Evolutionary conservation across 2,797 vertebrate genomes (phyloP), one percentile per base, ranked within the genome.

Genomic region (Chloroceryle amazona): DNA sequence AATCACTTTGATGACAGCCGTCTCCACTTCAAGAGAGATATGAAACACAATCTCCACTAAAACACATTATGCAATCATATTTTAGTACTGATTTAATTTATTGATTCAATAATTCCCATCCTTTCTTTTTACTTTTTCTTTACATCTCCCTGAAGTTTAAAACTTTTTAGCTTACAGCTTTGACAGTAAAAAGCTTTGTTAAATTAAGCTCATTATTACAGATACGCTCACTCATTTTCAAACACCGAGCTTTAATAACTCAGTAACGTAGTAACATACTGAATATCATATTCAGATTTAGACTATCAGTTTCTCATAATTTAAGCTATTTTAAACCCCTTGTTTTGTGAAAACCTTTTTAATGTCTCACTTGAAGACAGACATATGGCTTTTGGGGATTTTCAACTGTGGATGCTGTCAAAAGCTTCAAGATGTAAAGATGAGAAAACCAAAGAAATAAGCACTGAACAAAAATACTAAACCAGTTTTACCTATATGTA

Each of bases 1-100:
- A 89, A 89, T 5, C 31, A 76, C 71, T 54, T 61, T 1, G 61
- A 87, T 51, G 33, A 63, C 61, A 87, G 83, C 2, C 19, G 7
- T n/a, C 89, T 44, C n/a, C 63, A 52, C 73, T 62, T 81, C 63
- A 23, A 35, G 26, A 93, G 95, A 90, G 66, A 90, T 41, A 73
- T 55, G 85, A 96, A 96, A 96, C 58, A 91, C 80, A 93, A 95
- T 94, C 85, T 90, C 73, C 28, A 9, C 67, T 35, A 89, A 52
- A 96, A 93, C 70, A 71, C 33, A 75, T 65, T 95, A 90, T 9
- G 67, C 71, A 95, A 84, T 35, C 35, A 1, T 28, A 61, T 35
- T 42, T 25, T 23, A 96, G 51, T 37, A 52, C 20, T 39, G 85
- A 90, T 76, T 70, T 80, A 93, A 85, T 89, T 82, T 92, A 86